Conservation (phyloP, 1,140 invertebrate species). For the Zaprionus capensis region DNA sequence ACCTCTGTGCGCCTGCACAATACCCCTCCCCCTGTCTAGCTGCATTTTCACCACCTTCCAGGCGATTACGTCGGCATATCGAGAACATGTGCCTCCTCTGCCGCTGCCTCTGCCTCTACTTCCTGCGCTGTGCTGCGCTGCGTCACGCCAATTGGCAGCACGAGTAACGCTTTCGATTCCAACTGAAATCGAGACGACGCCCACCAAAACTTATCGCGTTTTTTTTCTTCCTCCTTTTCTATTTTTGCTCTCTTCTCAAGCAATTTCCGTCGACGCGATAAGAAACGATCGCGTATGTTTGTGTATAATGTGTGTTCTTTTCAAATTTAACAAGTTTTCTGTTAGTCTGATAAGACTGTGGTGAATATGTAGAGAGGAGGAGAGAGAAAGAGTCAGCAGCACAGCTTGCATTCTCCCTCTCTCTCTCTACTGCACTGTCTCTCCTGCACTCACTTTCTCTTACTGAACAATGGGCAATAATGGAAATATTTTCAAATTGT, state of each 20-base stretch:
- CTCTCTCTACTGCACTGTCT: neutral
- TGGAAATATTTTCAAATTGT: neutral
- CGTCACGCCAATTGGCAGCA: neutral
- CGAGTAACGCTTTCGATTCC: neutral
- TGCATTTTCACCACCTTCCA: constrained; percentile 8
- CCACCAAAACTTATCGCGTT: constrained; percentile 27
- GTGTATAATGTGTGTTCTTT: neutral
- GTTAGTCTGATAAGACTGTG: constrained; percentile 8
- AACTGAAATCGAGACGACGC: constrained; percentile 27
- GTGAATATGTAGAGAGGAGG: neutral
- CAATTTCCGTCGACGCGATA: constrained; percentile 45
- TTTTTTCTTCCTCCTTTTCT: neutral
- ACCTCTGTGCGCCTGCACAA: neutral
- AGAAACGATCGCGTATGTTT: constrained; percentile 10
- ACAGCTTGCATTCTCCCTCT: neutral
- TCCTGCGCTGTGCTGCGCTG: too few relatives aligned
- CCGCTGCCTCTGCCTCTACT: too few relatives aligned
- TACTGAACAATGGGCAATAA: neutral
- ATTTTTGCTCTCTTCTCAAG: constrained; percentile 19
- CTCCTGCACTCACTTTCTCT: neutral
- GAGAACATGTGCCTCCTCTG: neutral
- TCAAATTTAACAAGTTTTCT: neutral
- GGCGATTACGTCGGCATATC: neutral
- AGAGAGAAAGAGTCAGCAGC: neutral
- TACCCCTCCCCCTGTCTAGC: neutral